These are phyloP conservation scores for Psammodynastes pulverulentus DNA, from an alignment of 2,113 vertebrate genomes.

Conservation along the genomic window DNA sequence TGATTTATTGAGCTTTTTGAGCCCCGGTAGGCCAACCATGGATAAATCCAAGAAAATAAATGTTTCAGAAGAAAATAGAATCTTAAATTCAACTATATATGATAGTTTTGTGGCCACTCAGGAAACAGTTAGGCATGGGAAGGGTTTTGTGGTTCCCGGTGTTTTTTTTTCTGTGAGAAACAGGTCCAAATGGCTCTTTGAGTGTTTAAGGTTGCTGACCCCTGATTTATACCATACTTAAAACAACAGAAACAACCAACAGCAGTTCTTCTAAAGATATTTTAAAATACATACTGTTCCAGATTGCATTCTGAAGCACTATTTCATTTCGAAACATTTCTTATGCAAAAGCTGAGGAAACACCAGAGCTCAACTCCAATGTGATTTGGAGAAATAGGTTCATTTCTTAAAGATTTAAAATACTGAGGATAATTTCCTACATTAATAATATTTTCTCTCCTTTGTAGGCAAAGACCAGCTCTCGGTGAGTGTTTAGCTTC, in stretches of 20 bases:
- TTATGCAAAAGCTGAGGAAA: neutral
- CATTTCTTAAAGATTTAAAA: neutral
- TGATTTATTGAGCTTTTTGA: no score
- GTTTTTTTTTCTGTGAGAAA: no score
- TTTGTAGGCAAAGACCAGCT: constrained; percentile 89
- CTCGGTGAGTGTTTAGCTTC: constrained; percentile 97
- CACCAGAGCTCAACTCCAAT: neutral
- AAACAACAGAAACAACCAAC: neutral
- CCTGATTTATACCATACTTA: neutral
- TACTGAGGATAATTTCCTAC: neutral
- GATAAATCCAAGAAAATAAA: no score
- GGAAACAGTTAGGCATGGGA: no score
- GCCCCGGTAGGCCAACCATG: no score
- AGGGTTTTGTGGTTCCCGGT: no score
- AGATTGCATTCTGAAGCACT: neutral
- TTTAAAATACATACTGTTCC: neutral
- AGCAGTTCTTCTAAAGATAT: neutral
- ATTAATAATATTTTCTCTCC: constrained; percentile 24
- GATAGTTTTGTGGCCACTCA: no score
- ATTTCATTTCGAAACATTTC: neutral
- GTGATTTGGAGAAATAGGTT: neutral
- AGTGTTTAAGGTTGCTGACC: no score
- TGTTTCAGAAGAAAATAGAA: no score
- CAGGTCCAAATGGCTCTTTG: no score
- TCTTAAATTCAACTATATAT: no score